Evolutionary conservation across 2,888 invertebrate species (phyloP).

Genomic region (Brachycybe producta): DNA sequence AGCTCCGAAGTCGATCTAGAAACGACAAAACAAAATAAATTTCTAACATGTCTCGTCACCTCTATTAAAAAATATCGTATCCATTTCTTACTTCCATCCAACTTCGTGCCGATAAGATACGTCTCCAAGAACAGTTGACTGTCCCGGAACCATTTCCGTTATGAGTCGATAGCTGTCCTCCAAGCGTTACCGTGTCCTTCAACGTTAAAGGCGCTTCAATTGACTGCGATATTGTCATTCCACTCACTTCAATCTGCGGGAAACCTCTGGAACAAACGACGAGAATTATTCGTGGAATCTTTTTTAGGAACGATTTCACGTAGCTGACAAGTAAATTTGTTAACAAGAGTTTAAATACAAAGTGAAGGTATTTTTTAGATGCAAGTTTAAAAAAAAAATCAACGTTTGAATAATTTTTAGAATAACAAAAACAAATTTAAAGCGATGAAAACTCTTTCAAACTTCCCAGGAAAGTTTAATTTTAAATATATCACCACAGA

Average conservation of each 20-base stretch:
- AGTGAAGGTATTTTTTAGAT: background rate
- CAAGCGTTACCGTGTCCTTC: conserved; percentile 68
- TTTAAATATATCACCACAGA: no score
- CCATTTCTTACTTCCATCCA: conserved; percentile 59
- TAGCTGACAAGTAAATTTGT: background rate
- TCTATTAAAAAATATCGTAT: background rate
- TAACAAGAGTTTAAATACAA: background rate
- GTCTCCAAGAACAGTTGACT: conserved; percentile 60
- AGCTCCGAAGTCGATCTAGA: conserved; percentile 52
- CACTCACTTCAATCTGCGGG: conserved; percentile 76
- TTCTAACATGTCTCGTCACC: no score
- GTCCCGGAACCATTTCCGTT: conserved; percentile 73
- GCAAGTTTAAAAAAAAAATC: conserved; percentile 1
- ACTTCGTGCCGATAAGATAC: conserved; percentile 65
- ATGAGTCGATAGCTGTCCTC: conserved; percentile 44
- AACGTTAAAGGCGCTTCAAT: conserved; percentile 83
- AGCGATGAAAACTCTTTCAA: no score
- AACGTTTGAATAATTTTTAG: conserved; percentile 1
- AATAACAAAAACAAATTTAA: no score
- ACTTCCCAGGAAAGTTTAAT: no score
- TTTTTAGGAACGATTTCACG: no score
- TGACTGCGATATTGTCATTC: conserved; percentile 82
- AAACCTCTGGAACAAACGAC: conserved; percentile 30
- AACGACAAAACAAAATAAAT: conserved; percentile 2
- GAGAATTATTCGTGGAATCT: background rate